Base-by-base conservation (phyloP, 2,888 invertebrate species). In the Ormyrus labotus region DNA sequence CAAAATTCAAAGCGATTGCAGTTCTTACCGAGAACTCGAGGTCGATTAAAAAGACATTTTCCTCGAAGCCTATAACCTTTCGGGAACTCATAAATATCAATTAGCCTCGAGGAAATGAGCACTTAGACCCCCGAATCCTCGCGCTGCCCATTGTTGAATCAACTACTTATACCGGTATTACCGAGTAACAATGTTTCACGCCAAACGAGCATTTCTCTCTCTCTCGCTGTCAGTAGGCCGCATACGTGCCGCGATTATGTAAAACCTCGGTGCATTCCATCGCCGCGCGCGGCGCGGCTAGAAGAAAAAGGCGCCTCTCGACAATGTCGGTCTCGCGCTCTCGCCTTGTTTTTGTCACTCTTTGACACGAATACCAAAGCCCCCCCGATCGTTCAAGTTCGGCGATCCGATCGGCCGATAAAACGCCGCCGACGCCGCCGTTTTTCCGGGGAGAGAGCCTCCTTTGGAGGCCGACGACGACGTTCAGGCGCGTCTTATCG, bases 291-390 rank as follows among this genome's bases (percentile, higher is more conserved):
- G 19, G 19, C 19, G 19, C 19, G 19, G 19, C 19, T 19, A 19
- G 70, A 58, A 70, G 69, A 55, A 50, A 63, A 47, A 63, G 34
- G 19, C 6, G 19, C 57, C 45, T 10, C 51, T 13, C 51, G 70
- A 64, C 79, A 73, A 79, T 79, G 73, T 74, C 68, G 74, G 70
- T 7, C n/a, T 19, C 6, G 13, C n/a, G 34, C 19, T 0, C 19
- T 19, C 63, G 60, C 60, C 60, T 69, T 76, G 76, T 76, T 76
- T 19, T 67, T 76, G 76, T 76, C 67, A 67, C 60, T 48, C 47
- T 81, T 78, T 84, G 83, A 84, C 84, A 84, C 83, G 81, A 82
- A 84, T 84, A 84, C 84, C 84, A 71, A 73, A 72, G 9, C 9
- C 9, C n/a, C n/a, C 72, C n/a, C 58, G 57, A 19, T 53, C 34